phyloP scores from a whole-genome alignment of 2,797 vertebrate species.

The Cichlasoma orientale region DNA sequence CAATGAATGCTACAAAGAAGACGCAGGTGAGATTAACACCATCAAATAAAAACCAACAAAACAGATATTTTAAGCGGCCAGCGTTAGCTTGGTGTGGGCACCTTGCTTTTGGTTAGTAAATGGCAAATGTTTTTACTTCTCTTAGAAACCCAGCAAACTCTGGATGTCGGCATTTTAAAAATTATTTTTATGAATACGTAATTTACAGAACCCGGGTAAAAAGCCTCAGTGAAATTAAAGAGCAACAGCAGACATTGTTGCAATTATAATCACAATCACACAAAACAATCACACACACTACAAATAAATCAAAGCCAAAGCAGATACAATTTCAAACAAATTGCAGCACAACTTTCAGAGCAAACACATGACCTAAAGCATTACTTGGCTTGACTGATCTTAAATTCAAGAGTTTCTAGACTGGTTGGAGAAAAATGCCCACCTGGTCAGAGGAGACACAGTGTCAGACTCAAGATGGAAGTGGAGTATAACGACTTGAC shows the following conservation, averaged over 20 bases:
- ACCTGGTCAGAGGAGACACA: not conserved
- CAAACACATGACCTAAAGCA: not conserved
- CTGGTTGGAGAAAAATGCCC: not conserved
- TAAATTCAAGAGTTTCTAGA: not conserved
- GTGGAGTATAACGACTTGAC: not conserved
- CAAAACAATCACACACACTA: not conserved
- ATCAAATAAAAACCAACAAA: not conserved
- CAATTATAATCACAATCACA: not conserved
- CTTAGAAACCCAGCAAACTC: not conserved
- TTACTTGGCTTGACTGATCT: not conserved
- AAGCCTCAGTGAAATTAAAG: not conserved
- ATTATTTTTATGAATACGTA: too few species aligned
- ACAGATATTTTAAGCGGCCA: not conserved
- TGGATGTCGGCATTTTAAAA: not conserved
- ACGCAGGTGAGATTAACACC: not conserved
- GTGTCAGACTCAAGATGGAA: slow-evolving; percentile 1
- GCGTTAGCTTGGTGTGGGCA: not conserved
- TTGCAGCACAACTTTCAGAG: not conserved
- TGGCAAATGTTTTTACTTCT: not conserved
- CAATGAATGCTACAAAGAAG: not conserved
- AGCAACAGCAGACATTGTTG: not conserved
- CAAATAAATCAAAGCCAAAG: not conserved
- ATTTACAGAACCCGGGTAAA: not conserved
- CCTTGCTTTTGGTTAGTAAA: too few species aligned
- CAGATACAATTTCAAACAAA: not conserved